Evolutionary conservation across 2,888 invertebrate genomes (phyloP), one percentile per base, ranked within the genome.

Genomic region (Ceratothoa steindachneri): DNA sequence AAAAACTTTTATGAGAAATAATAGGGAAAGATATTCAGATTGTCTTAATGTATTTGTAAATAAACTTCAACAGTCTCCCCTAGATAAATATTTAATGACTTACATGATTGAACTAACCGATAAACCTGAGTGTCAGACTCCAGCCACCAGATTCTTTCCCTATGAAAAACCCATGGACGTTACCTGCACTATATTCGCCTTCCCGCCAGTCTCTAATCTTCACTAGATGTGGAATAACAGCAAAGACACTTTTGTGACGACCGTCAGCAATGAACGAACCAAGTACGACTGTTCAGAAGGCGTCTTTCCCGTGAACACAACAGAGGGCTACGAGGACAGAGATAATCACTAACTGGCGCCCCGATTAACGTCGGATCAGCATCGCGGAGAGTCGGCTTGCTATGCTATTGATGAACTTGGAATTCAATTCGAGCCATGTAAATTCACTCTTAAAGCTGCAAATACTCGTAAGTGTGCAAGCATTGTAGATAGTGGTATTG

Each of bases 81-180:
- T n/a, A n/a, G n/a, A n/a, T n/a, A n/a, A n/a, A n/a, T n/a, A n/a
- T n/a, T n/a, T n/a, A n/a, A n/a, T n/a, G n/a, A n/a, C n/a, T n/a
- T n/a, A n/a, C n/a, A n/a, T n/a, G n/a, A n/a, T n/a, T n/a, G n/a
- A n/a, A n/a, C 15, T 51, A n/a, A 12, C 72, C 76, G 79, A 79
- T 31, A 72, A 74, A 30, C 79, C 79, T 0, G 74, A 70, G 30
- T 79, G 79, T 30, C 66, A 66, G 31, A 79, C 73, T 2, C 73
- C 79, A 2, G 76, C 79, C 1, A 79, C 75, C 24, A 79, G 76
- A 9, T 79, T 74, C 72, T 79, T 79, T 66, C 74, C 76, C 31
- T 79, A 79, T 70, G 79, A 79, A 64, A 73, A 79, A 30, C 79
- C 79, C 19, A 79, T 79, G 72, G 76, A 79, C 76, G 76, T 79